phyloP scores from a whole-genome alignment of 2,888 invertebrate species.

The Hofmannophila pseudospretella region DNA sequence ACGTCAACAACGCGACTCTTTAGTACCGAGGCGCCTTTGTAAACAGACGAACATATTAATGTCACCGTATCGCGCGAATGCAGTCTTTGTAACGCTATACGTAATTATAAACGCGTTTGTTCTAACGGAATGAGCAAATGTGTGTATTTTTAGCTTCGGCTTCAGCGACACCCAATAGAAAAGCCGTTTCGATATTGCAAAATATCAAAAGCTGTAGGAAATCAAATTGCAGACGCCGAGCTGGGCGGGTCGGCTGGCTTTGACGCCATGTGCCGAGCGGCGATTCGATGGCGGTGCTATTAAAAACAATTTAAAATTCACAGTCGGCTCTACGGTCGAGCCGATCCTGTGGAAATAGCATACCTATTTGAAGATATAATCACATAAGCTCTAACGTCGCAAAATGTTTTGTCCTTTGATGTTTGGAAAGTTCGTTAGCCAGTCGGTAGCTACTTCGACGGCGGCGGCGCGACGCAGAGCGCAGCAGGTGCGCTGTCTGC shows the following conservation, averaged over 20 bases:
- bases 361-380: constrained; percentile 63
- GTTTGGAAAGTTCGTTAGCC: constrained; percentile 43
- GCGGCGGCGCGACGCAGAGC: constrained; percentile 9
- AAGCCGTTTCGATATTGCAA: constrained; percentile 6
- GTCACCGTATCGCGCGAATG: constrained; percentile 64
- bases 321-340: constrained; percentile 60
- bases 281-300: constrained; percentile 40
- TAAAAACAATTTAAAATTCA: constrained; percentile 76
- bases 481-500: constrained; percentile 16
- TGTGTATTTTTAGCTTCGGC: constrained; percentile 20
- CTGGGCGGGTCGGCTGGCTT: constrained; percentile 39
- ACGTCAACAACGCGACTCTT: constrained; percentile 62
- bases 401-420: constrained; percentile 54
- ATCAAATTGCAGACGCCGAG: constrained; percentile 52
- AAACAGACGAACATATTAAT: constrained; percentile 69
- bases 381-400: constrained; percentile 50
- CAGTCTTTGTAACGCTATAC: constrained; percentile 54
- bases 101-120: constrained; percentile 55
- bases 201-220: constrained; percentile 22
- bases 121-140: constrained; percentile 29
- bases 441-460: no score
- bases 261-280: constrained; percentile 33
- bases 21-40: constrained; percentile 70
- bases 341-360: constrained; percentile 43
- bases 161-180: constrained; percentile 10